These are phyloP conservation scores for Lissonota sp. DNA, from an alignment of 2,888 invertebrate species.

Conservation along the genomic window DNA sequence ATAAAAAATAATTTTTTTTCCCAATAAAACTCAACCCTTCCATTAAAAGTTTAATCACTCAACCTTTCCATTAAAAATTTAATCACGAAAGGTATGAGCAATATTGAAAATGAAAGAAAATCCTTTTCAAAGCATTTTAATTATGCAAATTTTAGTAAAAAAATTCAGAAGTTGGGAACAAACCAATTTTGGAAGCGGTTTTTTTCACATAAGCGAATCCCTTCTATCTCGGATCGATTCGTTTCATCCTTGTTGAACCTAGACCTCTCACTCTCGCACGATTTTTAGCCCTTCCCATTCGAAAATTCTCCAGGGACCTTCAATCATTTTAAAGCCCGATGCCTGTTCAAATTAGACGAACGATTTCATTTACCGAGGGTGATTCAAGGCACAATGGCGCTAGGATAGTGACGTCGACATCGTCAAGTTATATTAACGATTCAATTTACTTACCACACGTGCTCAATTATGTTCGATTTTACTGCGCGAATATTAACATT, in stretches of 20 bases:
- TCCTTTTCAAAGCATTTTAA: too few species aligned
- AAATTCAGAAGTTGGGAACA: too few species aligned
- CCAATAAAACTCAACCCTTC: too few species aligned
- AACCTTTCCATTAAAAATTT: too few species aligned
- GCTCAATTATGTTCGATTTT: neutral
- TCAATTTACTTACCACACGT: conserved; percentile 14
- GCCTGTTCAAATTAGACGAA: conserved; percentile 80
- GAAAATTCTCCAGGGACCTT: conserved; percentile 78
- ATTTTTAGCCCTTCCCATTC: conserved; percentile 47
- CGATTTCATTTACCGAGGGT: conserved; percentile 78
- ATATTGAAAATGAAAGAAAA: too few species aligned
- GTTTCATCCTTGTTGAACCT: conserved; percentile 12
- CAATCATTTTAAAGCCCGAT: conserved; percentile 81
- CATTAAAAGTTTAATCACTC: too few species aligned
- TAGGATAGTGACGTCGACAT: conserved; percentile 36
- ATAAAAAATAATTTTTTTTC: too few species aligned
- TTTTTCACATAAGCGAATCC: neutral
- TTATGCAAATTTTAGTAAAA: too few species aligned
- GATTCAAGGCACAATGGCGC: conserved; percentile 47
- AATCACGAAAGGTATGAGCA: too few species aligned
- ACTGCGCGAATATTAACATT: too few species aligned
- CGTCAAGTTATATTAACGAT: conserved; percentile 36
- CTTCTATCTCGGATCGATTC: too few species aligned
- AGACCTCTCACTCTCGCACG: conserved; percentile 33
- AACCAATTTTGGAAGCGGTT: neutral